Evolutionary conservation across 2,888 invertebrate species (phyloP).

Genomic region (Drosophila conformis): DNA sequence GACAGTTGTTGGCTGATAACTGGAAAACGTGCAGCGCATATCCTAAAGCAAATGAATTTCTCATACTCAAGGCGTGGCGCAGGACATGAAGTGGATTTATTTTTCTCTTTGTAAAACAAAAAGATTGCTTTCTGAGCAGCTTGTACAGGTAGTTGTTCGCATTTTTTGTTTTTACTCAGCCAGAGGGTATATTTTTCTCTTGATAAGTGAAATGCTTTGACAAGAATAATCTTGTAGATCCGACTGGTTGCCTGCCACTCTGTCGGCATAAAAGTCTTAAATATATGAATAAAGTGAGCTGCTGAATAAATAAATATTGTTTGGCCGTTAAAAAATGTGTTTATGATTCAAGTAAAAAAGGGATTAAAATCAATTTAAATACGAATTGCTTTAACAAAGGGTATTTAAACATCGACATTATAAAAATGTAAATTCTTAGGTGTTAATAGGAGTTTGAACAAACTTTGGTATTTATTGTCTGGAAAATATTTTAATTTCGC

Average conservation of each 20-base stretch:
- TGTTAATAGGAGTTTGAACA: not conserved
- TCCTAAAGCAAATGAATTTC: constrained; percentile 30
- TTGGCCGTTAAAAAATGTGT: not conserved
- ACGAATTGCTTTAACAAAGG: not conserved
- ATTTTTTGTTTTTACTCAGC: not conserved
- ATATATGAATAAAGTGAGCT: not conserved
- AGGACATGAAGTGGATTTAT: not conserved
- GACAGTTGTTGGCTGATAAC: constrained; percentile 7
- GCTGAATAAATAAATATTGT: not conserved
- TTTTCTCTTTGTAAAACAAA: constrained; percentile 23
- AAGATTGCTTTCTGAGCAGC: constrained; percentile 40
- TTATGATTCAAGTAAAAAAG: not conserved
- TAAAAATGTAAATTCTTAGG: not conserved
- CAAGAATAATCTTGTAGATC: not conserved
- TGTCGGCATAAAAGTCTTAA: not conserved
- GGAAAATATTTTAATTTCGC: constrained; percentile 36
- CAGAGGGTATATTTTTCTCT: not conserved
- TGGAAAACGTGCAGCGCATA: constrained; percentile 15
- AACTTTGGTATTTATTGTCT: constrained; percentile 7
- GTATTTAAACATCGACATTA: not conserved
- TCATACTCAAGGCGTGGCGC: constrained; percentile 42
- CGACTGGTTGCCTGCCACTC: not conserved
- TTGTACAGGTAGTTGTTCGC: not conserved
- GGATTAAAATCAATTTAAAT: not conserved
- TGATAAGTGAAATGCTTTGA: not conserved